Base-by-base conservation (phyloP, 2,113 vertebrate species). In the Pteropus alecto region DNA sequence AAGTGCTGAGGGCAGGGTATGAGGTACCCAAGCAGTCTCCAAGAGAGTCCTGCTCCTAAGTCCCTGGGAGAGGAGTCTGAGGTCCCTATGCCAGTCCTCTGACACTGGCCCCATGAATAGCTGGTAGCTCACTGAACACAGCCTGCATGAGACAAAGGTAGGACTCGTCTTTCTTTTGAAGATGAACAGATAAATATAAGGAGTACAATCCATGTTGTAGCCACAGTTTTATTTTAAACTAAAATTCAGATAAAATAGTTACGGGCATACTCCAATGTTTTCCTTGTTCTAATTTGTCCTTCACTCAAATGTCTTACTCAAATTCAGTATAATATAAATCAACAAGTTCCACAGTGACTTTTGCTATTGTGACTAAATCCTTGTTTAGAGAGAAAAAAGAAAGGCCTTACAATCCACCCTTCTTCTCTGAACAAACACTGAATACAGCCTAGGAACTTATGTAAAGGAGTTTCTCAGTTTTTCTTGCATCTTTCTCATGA, bases 1-100 rank as follows among this genome's bases (percentile, higher is more conserved):
- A 79, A 78, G 81, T 22, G 41, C 9, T 6, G 51, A 83, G 35
- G 73, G 70, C 26, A 83, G n/a, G 11, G 19, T 15, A 16, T 30
- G 28, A 70, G 61, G 87, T 94, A 86, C 87, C 92, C 87, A 28
- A 18, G 73, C 67, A 93, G 85, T n/a, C 26, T 73, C 96, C 90
- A 84, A 87, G 82, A 90, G 30, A 90, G 65, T 4, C 22, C 96
- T 70, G 26, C 46, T 93, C 88, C 82, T 93, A 88, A 65, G 86
- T 58, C 0, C 0, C 76, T 65, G 87, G 90, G 88, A 95, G 60
- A 83, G 78, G 76, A 96, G 94, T 96, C 95, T 74, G 81, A 97
- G 71, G 70, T 94, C 88, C 82, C 84, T 95, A 56, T 56, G 28
- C 74, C 92, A 19, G 0, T 3, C 0, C 12, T 84, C 94, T 86